Evolutionary conservation across 2,113 vertebrate genomes (phyloP), one percentile per base, ranked within the genome.

Genomic region (Aythya baeri): DNA sequence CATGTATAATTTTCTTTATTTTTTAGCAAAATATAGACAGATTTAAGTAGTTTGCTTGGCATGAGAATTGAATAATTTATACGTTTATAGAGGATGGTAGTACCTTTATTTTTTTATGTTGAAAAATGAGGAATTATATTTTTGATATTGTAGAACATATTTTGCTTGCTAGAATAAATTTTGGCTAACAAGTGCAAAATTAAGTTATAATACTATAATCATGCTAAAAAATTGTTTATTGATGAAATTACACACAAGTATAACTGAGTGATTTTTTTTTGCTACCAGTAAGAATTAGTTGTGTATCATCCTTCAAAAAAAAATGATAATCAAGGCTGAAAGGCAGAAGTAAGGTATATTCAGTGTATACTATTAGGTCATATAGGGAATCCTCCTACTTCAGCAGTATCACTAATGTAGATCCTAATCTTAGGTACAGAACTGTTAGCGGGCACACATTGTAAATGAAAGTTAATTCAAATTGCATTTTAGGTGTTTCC

Each of bases 371-470:
- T 85, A 13, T 61, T 54, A 54, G 6, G 85, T 87, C 9, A 1
- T 50, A 58, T 54, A 46, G 41, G 4, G 27, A 67, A 71, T 71
- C 50, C 11, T 94, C 22, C 59, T 43, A 27, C 21, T 5, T 84
- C 17, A 31, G 8, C 41, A 78, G 13, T 23, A 26, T 17, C 46
- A n/a, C 9, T 77, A 46, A 65, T 16, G 0, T 3, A 86, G 58
- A 4, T 18, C 21, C 7, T 70, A 18, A 18, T 66, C 15, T 67
- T 63, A 41, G 12, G 17, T 31, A 29, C 22, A 36, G 46, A 81
- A n/a, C 3, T 20, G 3, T 66, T 31, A 73, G 5, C 27, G 14
- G 4, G 12, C 22, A 62, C 4, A 0, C 4, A 2, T 2, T 41
- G 36, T 52, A 34, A 87, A 55, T 7, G 8, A 8, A 66, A 38